These are phyloP conservation scores for Podilymbus podiceps DNA, from an alignment of 2,113 vertebrate species.

Conservation along the genomic window DNA sequence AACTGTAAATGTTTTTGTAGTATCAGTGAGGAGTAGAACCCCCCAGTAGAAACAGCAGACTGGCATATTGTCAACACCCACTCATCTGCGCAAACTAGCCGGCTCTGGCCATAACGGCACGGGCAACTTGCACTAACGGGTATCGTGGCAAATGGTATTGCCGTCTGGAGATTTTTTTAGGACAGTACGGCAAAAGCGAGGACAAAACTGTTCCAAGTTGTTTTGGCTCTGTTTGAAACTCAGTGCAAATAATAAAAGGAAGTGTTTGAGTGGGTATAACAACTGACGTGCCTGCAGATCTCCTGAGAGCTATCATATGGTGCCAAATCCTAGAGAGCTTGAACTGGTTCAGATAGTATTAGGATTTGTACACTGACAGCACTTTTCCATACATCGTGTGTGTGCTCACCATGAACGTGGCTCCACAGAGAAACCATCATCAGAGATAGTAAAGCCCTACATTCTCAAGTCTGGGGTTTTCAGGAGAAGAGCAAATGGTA, in stretches of 20 bases:
- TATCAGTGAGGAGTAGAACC: neutral
- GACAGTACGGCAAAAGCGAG: neutral
- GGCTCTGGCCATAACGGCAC: neutral
- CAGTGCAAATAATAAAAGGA: neutral
- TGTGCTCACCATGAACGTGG: neutral
- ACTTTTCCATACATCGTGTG: neutral
- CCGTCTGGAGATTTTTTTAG: neutral
- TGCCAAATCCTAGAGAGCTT: neutral
- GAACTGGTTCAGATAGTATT: neutral
- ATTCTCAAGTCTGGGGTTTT: neutral
- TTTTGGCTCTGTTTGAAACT: neutral
- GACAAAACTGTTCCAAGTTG: neutral
- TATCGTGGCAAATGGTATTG: neutral
- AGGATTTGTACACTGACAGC: neutral
- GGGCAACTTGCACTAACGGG: neutral
- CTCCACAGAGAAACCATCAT: neutral
- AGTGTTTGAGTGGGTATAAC: neutral
- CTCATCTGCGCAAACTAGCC: neutral
- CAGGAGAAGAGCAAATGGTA: neutral
- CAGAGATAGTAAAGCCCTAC: neutral
- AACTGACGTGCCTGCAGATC: neutral
- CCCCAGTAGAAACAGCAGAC: neutral
- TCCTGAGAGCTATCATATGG: fast-evolving
- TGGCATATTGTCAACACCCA: neutral
- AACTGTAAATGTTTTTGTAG: neutral